Base-by-base conservation (phyloP, 2,113 vertebrate genomes). In the Beaufortia kweichowensis region DNA sequence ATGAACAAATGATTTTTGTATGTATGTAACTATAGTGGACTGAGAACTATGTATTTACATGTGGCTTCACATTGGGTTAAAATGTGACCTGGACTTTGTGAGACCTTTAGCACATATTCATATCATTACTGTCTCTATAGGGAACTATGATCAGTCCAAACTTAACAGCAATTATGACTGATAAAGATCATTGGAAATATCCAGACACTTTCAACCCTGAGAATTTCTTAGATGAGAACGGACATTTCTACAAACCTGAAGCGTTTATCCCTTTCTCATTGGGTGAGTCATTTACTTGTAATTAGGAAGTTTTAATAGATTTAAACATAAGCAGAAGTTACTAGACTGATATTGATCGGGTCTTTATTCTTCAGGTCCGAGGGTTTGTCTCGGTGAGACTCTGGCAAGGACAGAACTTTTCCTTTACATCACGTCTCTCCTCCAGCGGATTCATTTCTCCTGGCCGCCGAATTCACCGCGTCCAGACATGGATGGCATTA, bases 341-440 rank as follows among this genome's bases (percentile, higher is more conserved):
- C 11, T 71, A 15, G 0, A 6, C 33, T 41, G 41, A 41, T 48
- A 67, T 50, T 57, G 29, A n/a, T 17, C 59, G 48, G 29, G 17
- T 55, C 19, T 57, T 2, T 6, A 78, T 0, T 46, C 19, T 6
- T 23, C 83, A 93, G 90, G 90, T 73, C 91, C 88, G 23, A 84
- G 89, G 1, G 24, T 31, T 11, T 94, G 93, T 86, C 89, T 83
- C 2, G 92, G 93, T 0, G 90, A 93, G 78, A 5, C 81, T 41
- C 50, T 94, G 76, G 93, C 90, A 0, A 90, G 76, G 17, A 12
- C 87, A 0, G 92, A 94, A 71, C 81, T 94, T 60, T 93, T 93
- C 69, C 85, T 93, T 74, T 91, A 91, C 86, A 90, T 94, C 86
- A 89, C 88, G 0, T 63, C 81, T 19, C 48, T 50, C 2, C 19